Conservation (phyloP, 2,113 vertebrate species). For the Nerophis lumbriciformis region DNA sequence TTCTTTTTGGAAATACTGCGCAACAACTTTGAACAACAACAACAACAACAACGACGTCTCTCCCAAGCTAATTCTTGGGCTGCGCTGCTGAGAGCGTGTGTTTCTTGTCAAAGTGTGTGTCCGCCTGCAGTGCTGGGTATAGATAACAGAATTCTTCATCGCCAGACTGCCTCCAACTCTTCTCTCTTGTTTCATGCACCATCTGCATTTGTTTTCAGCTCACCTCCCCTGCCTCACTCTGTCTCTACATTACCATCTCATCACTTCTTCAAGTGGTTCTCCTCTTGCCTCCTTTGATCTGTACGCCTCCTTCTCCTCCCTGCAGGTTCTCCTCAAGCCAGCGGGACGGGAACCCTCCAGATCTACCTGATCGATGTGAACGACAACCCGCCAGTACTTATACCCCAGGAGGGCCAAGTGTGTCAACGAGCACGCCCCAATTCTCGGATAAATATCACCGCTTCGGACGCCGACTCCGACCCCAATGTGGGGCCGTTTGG, state of each 20-base stretch:
- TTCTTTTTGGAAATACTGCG: slow-evolving; percentile 24
- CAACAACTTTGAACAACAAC: slow-evolving; percentile 29
- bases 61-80: slow-evolving; percentile 19
- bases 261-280: slow-evolving; percentile 38
- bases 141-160: slow-evolving; percentile 37
- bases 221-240: neutral
- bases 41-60: neutral
- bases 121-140: slow-evolving; percentile 24
- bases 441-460: slow-evolving; percentile 89
- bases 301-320: neutral
- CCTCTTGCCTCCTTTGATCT: slow-evolving; percentile 51
- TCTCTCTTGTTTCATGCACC: slow-evolving; percentile 9
- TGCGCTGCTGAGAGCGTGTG: slow-evolving; percentile 22
- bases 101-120: slow-evolving; percentile 30
- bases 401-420: slow-evolving; percentile 88
- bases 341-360: slow-evolving; percentile 91
- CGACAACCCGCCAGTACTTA: slow-evolving; percentile 88
- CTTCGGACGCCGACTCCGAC: slow-evolving; percentile 84
- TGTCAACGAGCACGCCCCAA: slow-evolving; percentile 83
- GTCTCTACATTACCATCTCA: slow-evolving; percentile 2
- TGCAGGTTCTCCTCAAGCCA: slow-evolving; percentile 84
- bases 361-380: slow-evolving; percentile 96
- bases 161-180: slow-evolving; percentile 8
- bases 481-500: slow-evolving; percentile 92
- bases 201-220: slow-evolving; percentile 27